Evolutionary conservation across 2,113 vertebrate genomes (phyloP).

Genomic region (Indicator maculatus): DNA sequence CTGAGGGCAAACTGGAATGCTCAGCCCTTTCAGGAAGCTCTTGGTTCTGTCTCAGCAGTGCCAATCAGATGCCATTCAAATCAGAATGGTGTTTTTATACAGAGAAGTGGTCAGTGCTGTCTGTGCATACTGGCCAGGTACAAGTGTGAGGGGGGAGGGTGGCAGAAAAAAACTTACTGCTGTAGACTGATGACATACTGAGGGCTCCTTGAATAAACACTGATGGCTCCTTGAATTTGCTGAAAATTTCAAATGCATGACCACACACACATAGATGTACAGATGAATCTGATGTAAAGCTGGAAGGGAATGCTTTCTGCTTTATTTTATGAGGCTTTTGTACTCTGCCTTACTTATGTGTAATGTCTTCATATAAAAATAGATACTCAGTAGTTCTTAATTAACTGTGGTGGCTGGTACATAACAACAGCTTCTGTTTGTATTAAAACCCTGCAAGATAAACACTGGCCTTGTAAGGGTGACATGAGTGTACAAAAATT

Average conservation of each 20-base stretch:
- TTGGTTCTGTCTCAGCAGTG: background rate
- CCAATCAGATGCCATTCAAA: slow-evolving; percentile 41
- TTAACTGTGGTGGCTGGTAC: background rate
- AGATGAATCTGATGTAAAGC: background rate
- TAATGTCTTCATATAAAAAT: background rate
- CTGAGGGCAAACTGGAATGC: background rate
- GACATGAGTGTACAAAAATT: background rate
- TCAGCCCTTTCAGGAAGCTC: background rate
- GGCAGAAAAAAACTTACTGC: background rate
- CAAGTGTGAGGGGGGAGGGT: background rate
- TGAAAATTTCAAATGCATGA: background rate
- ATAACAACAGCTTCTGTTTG: background rate
- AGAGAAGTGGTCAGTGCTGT: background rate
- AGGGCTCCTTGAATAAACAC: background rate
- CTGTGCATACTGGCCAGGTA: background rate
- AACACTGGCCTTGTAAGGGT: slow-evolving; percentile 2
- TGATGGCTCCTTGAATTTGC: background rate
- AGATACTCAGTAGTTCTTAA: background rate
- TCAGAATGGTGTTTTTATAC: background rate
- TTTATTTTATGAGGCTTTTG: background rate
- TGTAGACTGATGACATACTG: background rate
- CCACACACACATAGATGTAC: background rate
- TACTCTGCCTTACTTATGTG: background rate
- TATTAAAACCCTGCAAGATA: background rate
- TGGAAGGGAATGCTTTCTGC: background rate